Evolutionary conservation across 2,797 vertebrate genomes (phyloP), one percentile per base, ranked within the genome.

Genomic region (Siniperca scherzeri): DNA sequence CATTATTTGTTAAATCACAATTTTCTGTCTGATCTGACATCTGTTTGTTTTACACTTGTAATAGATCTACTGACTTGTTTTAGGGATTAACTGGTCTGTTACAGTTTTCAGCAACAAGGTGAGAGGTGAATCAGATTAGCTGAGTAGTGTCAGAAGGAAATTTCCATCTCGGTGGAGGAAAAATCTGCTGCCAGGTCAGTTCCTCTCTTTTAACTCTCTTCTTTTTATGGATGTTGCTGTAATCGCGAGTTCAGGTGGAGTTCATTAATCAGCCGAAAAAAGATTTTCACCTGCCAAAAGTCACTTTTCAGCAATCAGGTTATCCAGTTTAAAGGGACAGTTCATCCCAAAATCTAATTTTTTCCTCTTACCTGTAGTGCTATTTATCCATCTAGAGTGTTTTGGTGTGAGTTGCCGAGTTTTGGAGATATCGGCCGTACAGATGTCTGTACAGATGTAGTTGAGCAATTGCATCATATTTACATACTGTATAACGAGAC

Each of bases 61-160:
- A 46, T 21, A 1, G 36, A n/a, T 61, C 27, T n/a, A 40, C 36
- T 36, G 46, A 17, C 27, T 68, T 9, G 44, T 60, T 67, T 64
- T 33, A 2, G 55, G 4, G 68, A 69, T 69, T 69, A 66, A 64
- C 19, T 33, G 19, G 10, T 57, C 17, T 0, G 7, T 2, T 36
- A 36, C 36, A 36, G 42, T 56, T 27, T 70, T 12, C 33, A 62
- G 60, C 36, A 10, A n/a, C 50, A 55, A n/a, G 68, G 69, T 61
- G 52, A 67, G 30, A 67, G 38, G 69, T 69, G 64, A 83, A 48
- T 50, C 53, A 22, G 74, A 68, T 83, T 67, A 87, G 27, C 25
- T 0, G 38, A 73, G 56, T 7, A 3, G 53, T 16, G 59, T 52
- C 25, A 22, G 14, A 30, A 27, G 46, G 57, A 46, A 61, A 50